A percentile compares a stretch with the other conserved stretches of the same genome.
Evolutionary conservation across 2,113 vertebrate species (phyloP).

Genomic region (Isichthys henryi): DNA sequence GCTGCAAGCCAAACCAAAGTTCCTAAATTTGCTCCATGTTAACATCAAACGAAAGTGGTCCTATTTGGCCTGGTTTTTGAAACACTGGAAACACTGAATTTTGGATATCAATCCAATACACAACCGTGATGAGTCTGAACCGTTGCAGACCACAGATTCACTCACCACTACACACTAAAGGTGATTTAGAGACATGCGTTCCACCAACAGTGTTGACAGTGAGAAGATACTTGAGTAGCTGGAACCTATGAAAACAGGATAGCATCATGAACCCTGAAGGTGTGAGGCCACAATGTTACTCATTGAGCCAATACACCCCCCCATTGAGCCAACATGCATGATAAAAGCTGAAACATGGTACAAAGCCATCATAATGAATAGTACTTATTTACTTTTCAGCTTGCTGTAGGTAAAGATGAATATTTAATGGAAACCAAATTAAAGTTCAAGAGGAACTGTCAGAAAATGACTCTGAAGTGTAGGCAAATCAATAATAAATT

Average conservation of each 20-base stretch:
- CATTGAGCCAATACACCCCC: not conserved
- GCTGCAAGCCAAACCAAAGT: not conserved
- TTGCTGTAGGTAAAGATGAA: not conserved
- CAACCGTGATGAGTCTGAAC: not conserved
- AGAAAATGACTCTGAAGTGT: not conserved
- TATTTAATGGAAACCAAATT: slow-evolving; percentile 8
- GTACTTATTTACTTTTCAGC: not conserved
- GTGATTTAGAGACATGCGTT: not conserved
- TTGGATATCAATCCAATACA: not conserved
- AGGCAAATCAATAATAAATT: slow-evolving; percentile 5
- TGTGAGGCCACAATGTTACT: not conserved
- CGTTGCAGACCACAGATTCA: not conserved
- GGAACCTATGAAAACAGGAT: not conserved
- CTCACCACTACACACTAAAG: not conserved
- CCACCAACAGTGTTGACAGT: not conserved
- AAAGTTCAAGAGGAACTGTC: not conserved
- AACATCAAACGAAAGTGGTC: not conserved
- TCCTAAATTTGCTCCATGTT: not conserved
- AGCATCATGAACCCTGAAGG: not conserved
- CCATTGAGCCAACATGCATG: not conserved
- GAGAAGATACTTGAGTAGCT: not conserved
- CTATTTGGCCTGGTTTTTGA: not conserved
- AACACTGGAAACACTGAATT: not conserved
- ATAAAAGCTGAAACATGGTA: not conserved
- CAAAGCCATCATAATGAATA: not conserved